Conservation (phyloP, 1,140 invertebrate genomes). For the Eupeodes corollae region DNA sequence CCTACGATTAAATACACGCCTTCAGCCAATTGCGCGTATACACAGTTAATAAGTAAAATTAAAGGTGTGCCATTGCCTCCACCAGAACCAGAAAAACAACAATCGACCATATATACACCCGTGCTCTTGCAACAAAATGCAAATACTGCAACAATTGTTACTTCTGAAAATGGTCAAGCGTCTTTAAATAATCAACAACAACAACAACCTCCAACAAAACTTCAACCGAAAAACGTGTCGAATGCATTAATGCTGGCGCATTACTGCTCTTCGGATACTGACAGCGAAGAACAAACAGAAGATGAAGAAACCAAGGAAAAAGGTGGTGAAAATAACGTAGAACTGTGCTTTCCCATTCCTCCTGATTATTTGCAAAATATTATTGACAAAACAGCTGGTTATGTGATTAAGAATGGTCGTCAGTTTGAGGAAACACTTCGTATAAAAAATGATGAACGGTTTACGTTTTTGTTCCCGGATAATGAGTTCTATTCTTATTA, state of each 20-base stretch:
- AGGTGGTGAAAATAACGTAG: constrained; percentile 22
- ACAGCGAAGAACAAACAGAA: constrained; percentile 38
- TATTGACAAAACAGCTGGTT: constrained; percentile 91
- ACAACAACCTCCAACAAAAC: constrained; percentile 12
- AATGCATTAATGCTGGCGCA: constrained; percentile 46
- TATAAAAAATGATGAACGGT: constrained; percentile 74
- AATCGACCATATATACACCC: not conserved
- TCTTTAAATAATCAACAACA: not conserved
- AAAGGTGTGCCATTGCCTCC: constrained; percentile 52
- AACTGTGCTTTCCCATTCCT: constrained; percentile 47
- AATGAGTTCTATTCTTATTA: constrained; percentile 72
- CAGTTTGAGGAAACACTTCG: constrained; percentile 84
- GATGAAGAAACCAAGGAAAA: constrained; percentile 34
- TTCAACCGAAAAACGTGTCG: constrained; percentile 35
- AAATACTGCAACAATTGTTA: not conserved
- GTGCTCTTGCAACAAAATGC: constrained; percentile 1
- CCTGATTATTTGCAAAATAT: constrained; percentile 72
- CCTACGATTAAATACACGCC: constrained; percentile 59
- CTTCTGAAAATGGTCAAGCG: not conserved
- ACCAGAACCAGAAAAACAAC: constrained; percentile 21
- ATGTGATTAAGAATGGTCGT: constrained; percentile 86
- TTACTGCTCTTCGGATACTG: constrained; percentile 45
- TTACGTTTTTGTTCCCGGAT: constrained; percentile 62
- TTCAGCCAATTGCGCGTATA: constrained; percentile 72
- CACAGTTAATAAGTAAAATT: constrained; percentile 70